A percentile compares a stretch with the other conserved stretches of the same genome.
phyloP scores from a whole-genome alignment of 2,888 invertebrate species.

The Allygus modestus region DNA sequence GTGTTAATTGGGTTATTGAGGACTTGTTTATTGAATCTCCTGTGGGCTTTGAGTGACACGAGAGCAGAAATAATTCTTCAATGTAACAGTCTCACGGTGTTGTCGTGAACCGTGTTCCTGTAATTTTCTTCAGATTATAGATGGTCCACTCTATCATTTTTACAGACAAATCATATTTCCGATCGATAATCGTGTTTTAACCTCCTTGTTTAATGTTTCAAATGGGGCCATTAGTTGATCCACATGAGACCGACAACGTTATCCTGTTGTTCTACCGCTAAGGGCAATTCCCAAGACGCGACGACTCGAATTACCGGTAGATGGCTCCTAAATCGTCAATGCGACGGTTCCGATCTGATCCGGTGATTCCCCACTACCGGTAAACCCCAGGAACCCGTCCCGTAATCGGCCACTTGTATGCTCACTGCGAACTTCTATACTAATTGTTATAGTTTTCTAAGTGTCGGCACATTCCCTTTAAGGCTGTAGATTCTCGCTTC shows the following conservation, averaged over 20 bases:
- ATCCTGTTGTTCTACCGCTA: neutral
- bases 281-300: neutral
- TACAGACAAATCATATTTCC: too few species aligned
- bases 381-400: conserved; percentile 26
- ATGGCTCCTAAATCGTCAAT: conserved; percentile 23
- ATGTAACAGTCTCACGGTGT: too few species aligned
- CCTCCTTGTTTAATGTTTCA: too few species aligned
- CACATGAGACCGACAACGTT: neutral
- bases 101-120: too few species aligned
- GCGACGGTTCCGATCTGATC: neutral
- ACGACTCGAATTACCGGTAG: neutral
- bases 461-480: conserved; percentile 47
- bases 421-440: conserved; percentile 22
- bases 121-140: too few species aligned
- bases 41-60: too few species aligned
- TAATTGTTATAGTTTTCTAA: conserved; percentile 59
- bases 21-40: too few species aligned
- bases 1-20: too few species aligned
- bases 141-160: too few species aligned
- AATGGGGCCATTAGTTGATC: neutral
- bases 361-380: conserved; percentile 9
- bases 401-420: conserved; percentile 46
- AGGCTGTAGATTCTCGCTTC: conserved; percentile 44
- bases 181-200: too few species aligned
- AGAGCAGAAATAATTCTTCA: too few species aligned